Evolutionary conservation across 2,797 vertebrate species (phyloP).

Genomic region (Peromyscus aztecus): DNA sequence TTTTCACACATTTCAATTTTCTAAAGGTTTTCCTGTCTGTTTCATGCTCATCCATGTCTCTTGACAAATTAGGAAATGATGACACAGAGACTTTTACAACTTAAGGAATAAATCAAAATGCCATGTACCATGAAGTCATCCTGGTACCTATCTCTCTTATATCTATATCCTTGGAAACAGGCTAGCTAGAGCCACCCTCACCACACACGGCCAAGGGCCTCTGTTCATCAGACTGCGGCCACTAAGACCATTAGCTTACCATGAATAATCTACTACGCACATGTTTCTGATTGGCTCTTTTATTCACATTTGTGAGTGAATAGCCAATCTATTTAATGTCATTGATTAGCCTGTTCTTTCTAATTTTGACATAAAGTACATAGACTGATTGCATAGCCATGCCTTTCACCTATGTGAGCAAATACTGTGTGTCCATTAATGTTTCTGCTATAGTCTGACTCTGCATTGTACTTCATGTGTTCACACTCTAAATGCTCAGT

Average conservation of each 20-base stretch:
- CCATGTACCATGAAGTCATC: background rate
- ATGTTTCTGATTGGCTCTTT: background rate
- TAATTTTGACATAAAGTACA: background rate
- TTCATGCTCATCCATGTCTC: background rate
- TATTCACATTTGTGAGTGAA: background rate
- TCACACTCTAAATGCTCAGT: background rate
- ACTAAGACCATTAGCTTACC: background rate
- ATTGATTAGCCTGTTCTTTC: background rate
- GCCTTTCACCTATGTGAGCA: background rate
- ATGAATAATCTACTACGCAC: background rate
- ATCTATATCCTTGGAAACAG: background rate
- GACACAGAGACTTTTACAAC: constrained; percentile 8
- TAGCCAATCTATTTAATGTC: background rate
- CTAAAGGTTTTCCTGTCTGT: constrained; percentile 56
- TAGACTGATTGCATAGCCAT: background rate
- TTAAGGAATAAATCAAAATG: constrained; percentile 52
- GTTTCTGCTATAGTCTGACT: background rate
- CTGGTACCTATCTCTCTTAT: background rate
- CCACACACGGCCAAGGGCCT: rapidly evolving
- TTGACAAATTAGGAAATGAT: constrained; percentile 16
- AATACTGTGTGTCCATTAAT: background rate
- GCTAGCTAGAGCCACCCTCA: background rate
- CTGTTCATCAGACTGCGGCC: background rate
- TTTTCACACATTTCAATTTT: background rate
- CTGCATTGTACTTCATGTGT: background rate